Conservation (phyloP, 2,888 invertebrate species). For the Macrosoma leucophasiata region DNA sequence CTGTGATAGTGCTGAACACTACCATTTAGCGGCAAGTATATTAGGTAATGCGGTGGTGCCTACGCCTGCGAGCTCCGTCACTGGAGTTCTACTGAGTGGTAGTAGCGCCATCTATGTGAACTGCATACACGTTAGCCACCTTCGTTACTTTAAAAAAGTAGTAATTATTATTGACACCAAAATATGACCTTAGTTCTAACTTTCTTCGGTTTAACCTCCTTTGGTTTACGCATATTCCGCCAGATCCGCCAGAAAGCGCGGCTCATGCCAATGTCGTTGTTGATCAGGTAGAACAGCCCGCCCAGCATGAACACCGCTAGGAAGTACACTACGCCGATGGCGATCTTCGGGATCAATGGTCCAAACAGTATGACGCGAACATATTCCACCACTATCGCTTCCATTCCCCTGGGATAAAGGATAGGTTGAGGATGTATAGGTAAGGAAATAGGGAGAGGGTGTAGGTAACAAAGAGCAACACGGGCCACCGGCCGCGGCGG, state of each 20-base stretch:
- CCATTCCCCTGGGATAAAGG: slow-evolving; percentile 72
- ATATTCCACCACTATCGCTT: slow-evolving; percentile 30
- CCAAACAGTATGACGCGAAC: slow-evolving; percentile 30
- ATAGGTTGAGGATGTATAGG: slow-evolving; percentile 10
- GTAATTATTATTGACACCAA: no score
- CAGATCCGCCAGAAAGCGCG: slow-evolving; percentile 82
- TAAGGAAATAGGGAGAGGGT: slow-evolving; percentile 15
- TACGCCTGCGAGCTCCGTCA: no score
- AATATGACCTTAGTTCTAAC: no score
- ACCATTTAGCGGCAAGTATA: no score
- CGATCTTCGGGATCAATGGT: slow-evolving; percentile 78
- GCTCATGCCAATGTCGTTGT: slow-evolving; percentile 86
- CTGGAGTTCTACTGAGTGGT: no score
- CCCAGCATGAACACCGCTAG: slow-evolving; percentile 51
- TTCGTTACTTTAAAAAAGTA: no score
- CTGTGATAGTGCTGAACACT: no score
- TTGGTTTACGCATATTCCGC: slow-evolving; percentile 60
- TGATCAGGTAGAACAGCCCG: slow-evolving; percentile 79
- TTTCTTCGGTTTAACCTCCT: slow-evolving; percentile 13
- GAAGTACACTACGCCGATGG: slow-evolving; percentile 76
- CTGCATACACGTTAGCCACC: no score
- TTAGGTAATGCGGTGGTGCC: no score
- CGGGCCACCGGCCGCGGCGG: neutral
- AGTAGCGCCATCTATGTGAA: no score
- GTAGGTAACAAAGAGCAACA: neutral